phyloP scores from a whole-genome alignment of 2,797 vertebrate genomes.

The Danio choprae region DNA sequence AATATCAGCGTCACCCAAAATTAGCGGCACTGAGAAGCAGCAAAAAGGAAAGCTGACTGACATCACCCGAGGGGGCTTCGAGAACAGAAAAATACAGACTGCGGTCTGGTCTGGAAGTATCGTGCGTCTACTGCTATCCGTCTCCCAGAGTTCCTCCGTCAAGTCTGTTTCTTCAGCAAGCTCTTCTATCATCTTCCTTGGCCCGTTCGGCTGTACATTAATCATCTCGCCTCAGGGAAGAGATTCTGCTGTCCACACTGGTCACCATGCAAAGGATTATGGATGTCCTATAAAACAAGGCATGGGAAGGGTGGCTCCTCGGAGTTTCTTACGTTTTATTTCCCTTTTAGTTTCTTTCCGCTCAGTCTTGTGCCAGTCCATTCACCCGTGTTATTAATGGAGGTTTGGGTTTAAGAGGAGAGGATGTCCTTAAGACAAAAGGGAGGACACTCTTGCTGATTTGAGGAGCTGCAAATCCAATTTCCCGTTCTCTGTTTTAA shows the following conservation, averaged over 20 bases:
- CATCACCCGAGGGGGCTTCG: slow-evolving; percentile 43
- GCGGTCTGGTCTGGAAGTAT: slow-evolving; percentile 33
- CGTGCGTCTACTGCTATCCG: slow-evolving; percentile 37
- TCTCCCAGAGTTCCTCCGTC: slow-evolving; percentile 45
- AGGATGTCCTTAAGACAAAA: slow-evolving; percentile 56
- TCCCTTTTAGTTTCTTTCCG: slow-evolving; percentile 33
- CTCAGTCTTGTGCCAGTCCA: slow-evolving; percentile 24
- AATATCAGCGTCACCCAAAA: slow-evolving; percentile 44
- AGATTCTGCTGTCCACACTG: slow-evolving; percentile 45
- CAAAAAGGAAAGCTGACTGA: slow-evolving; percentile 36
- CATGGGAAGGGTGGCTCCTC: slow-evolving; percentile 25
- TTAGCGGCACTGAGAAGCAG: slow-evolving; percentile 34
- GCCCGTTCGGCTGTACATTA: slow-evolving; percentile 27
- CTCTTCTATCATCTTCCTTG: slow-evolving; percentile 35
- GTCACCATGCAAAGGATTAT: slow-evolving; percentile 42
- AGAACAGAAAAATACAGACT: slow-evolving; percentile 33
- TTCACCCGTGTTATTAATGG: slow-evolving; percentile 46
- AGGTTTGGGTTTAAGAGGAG: slow-evolving; percentile 43
- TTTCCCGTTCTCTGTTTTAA: slow-evolving; percentile 59
- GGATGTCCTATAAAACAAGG: slow-evolving; percentile 22
- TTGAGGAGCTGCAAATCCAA: slow-evolving; percentile 55
- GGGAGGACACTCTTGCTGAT: slow-evolving; percentile 51
- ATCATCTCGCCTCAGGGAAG: slow-evolving; percentile 28
- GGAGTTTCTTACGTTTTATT: slow-evolving; percentile 16
- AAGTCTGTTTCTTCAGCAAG: slow-evolving; percentile 29